Evolutionary conservation across 2,888 invertebrate genomes (phyloP), one percentile per base, ranked within the genome.

Genomic region (Caradrina kadenii): DNA sequence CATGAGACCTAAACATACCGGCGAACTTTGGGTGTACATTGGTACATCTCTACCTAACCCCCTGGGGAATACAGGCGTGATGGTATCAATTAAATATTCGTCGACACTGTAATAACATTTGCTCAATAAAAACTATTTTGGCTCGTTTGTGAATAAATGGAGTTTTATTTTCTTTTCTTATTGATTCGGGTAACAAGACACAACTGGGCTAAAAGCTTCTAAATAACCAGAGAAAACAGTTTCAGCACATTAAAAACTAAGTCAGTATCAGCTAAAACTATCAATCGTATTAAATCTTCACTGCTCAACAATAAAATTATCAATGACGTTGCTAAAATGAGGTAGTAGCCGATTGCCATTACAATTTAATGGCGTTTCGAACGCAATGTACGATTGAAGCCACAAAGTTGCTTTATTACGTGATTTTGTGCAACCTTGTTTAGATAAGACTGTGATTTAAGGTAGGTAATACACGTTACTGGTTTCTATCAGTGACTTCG

Each of bases 321-420:
- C 87, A 90, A 90, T 87, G 87, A 87, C 86, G 84, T 80, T 75
- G 81, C 88, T 91, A 90, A 89, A 89, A 90, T 89, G 87, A 86
- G 85, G 70, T 75, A 80, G 82, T 82, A 84, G 83, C 82, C 82
- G 81, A 85, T 86, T 73, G 84, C 65, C 86, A 87, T 86, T 86
- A 89, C 82, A 76, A 82, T 91, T 91, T 90, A 91, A 85, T 87
- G 85, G 86, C 85, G 84, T 88, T 89, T 87, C 80, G 78, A 84
- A 86, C 80, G 80, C 85, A 60, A 56, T 49, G 63, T 66, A 49
- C 56, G 45, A 66, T 60, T 66, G 64, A 70, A 68, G 63, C 39
- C 64, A 88, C 88, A 84, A 71, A 86, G 88, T 89, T 66, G 82
- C 74, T 84, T 85, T 85, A 86, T 73, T 73, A 72, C n/a, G 10